Evolutionary conservation across 2,113 vertebrate genomes (phyloP).

Genomic region (Xenopus tropicalis): UCB_Xtro_10.0 CM004443.2:21784501-21785000

Average conservation of each 20-base stretch:
- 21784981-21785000: too few relatives aligned
- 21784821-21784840: conserved; percentile 76
- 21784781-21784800: conserved; percentile 59
- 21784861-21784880: too few relatives aligned
- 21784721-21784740: conserved; percentile 71
- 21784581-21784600: too few relatives aligned
- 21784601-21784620: too few relatives aligned
- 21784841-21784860: conserved; percentile 8
- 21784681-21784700: conserved; percentile 92
- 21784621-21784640: too few relatives aligned
- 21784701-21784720: conserved; percentile 82
- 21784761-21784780: conserved; percentile 61
- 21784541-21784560: conserved; percentile 74
- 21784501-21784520: conserved; percentile 81
- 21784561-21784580: conserved; percentile 76
- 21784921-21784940: background rate
- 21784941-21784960: too few relatives aligned
- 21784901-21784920: background rate
- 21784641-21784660: conserved; percentile 56
- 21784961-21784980: too few relatives aligned
- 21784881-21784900: too few relatives aligned
- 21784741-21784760: conserved; percentile 66
- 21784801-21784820: conserved; percentile 76
- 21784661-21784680: conserved; percentile 82
- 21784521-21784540: conserved; percentile 80